Base-by-base conservation (phyloP, 2,888 invertebrate species). In the Steromphala cineraria region DNA sequence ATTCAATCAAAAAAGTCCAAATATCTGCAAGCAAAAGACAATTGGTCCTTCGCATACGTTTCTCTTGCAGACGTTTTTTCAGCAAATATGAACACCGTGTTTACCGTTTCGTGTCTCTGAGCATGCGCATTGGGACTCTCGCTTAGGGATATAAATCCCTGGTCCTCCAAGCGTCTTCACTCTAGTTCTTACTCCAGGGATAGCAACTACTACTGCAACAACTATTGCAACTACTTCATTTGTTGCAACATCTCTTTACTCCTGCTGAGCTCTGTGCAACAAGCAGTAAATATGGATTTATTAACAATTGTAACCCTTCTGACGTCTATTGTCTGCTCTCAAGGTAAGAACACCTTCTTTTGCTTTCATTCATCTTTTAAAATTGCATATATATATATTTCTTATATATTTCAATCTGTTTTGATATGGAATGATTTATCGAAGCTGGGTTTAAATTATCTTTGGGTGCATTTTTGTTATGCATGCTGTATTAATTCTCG, bases 211-310 rank as follows among this genome's bases (percentile, higher is more conserved):
- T 77, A 55, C 53, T 77, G 55, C 53, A 55, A 77, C 53, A 55
- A 55, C 77, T 53, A 77, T 56, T 53, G 55, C 77, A 28, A 77
- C 77, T 24, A 77, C 77, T 53, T 55, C 77, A 28, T 28, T 56
- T 53, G 19, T 56, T 53, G 31, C 77, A 28, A 55, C 77, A 8
- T 28, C n/a, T 40, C 19, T 75, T 17, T 75, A 19, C 19, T n/a
- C 52, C 15, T 75, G 46, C 15, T 21, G n/a, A 19, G 36, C 5
- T 75, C 19, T 40, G 40, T 75, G 46, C 46, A 46, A 46, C 13
- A 5, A 46, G 13, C 46, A 46, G 10, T 13, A 5, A 46, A 62
- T 28, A 62, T 62, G 62, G 62, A 62, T 62, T 62, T 62, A 62
- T 62, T 62, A 62, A 62, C 62, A 24, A 15, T 62, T 62, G 28